phyloP scores from a whole-genome alignment of 2,113 vertebrate genomes.

The Catagonus wagneri region DNA sequence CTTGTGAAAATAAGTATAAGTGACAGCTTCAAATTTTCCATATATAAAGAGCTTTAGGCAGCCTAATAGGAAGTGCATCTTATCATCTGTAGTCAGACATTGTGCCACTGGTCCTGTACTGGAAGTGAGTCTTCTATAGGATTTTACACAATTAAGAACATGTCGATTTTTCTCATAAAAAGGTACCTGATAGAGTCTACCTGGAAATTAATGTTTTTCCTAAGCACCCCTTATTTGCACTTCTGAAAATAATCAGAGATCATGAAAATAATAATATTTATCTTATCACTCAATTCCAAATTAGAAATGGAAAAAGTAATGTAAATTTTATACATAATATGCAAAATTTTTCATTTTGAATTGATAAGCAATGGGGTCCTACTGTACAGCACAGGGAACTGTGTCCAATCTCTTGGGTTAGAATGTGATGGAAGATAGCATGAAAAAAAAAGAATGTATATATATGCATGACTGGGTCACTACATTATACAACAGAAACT shows the following conservation, averaged over 20 bases:
- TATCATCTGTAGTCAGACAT: too few relatives aligned
- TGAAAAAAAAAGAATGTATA: too few relatives aligned
- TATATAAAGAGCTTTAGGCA: background rate
- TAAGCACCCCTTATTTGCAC: background rate
- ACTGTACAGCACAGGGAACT: too few relatives aligned
- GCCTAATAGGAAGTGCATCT: background rate
- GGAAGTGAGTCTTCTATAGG: background rate
- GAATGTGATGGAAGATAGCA: too few relatives aligned
- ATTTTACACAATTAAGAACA: background rate
- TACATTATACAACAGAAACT: too few relatives aligned
- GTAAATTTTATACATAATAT: background rate
- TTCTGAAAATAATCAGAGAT: background rate
- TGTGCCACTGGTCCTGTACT: too few relatives aligned
- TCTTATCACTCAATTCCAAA: background rate
- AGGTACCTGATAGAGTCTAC: background rate
- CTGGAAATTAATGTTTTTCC: background rate
- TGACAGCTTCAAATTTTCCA: background rate
- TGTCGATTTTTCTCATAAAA: background rate
- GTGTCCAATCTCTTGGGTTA: too few relatives aligned
- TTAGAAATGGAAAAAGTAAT: background rate
- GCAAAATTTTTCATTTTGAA: too few relatives aligned
- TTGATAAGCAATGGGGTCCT: too few relatives aligned
- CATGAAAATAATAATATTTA: background rate
- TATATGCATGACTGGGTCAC: too few relatives aligned
- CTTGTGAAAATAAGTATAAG: background rate